These are phyloP conservation scores for Albula goreensis DNA, from an alignment of 2,113 vertebrate genomes.

Conservation along the genomic window DNA sequence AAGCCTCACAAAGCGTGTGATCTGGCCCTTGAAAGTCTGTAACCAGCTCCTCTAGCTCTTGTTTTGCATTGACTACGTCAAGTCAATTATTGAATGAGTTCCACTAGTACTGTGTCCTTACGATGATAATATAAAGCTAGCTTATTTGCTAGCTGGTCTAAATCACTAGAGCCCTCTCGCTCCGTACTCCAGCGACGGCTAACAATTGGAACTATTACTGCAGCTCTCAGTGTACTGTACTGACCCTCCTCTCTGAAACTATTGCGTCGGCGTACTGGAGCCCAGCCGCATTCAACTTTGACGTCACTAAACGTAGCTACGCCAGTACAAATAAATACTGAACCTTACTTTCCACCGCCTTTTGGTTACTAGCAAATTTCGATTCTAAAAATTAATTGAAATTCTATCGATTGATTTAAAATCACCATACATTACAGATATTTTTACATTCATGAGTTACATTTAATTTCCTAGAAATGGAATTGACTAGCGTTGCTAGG, in stretches of 20 bases:
- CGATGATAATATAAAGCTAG: not conserved
- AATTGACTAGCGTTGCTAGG: no score
- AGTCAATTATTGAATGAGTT: not conserved
- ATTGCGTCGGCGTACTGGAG: not conserved
- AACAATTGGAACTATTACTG: not conserved
- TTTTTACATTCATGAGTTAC: no score
- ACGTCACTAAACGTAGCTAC: not conserved
- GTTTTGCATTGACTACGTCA: not conserved
- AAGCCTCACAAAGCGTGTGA: not conserved
- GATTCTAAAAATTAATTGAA: no score
- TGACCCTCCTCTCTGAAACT: not conserved
- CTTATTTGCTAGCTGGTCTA: not conserved
- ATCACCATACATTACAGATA: no score
- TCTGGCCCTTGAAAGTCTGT: not conserved
- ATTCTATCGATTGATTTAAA: no score
- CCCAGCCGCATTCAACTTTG: not conserved
- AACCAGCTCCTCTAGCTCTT: not conserved
- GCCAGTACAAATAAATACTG: not conserved
- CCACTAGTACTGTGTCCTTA: not conserved
- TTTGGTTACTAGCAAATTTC: no score
- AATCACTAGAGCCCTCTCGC: not conserved
- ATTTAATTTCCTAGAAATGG: no score
- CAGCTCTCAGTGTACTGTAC: not conserved
- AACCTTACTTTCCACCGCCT: not conserved
- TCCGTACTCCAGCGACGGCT: not conserved